Evolutionary conservation across 2,113 vertebrate species (phyloP).

Genomic region (Mesitornis unicolor): DNA sequence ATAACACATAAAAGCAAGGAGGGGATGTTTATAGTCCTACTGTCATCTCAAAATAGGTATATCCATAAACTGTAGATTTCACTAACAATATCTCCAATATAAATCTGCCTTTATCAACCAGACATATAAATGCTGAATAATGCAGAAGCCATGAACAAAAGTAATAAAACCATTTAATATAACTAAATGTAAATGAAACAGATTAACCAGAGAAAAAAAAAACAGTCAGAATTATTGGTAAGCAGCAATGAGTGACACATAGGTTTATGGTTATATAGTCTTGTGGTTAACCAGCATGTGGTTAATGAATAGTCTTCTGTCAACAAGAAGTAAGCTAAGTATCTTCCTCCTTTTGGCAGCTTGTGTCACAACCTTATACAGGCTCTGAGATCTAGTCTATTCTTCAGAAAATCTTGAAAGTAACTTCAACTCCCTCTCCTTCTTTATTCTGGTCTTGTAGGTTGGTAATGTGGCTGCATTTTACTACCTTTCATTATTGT

Average conservation of each 20-base stretch:
- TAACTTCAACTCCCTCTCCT: background rate
- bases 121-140: background rate
- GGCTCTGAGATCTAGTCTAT: background rate
- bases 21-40: background rate
- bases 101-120: background rate
- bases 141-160: background rate
- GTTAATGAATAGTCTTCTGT: slow-evolving; percentile 10
- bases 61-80: background rate
- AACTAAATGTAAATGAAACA: background rate
- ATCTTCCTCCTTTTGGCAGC: background rate
- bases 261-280: background rate
- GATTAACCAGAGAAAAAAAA: background rate
- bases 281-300: slow-evolving; percentile 57
- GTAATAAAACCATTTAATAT: background rate
- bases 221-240: background rate
- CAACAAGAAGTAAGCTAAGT: background rate
- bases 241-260: background rate
- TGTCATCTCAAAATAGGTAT: background rate
- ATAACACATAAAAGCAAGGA: background rate
- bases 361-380: background rate
- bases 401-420: background rate
- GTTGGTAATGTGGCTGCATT: background rate
- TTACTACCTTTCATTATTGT: background rate
- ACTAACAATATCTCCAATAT: background rate
- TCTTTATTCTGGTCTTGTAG: background rate